Evolutionary conservation across 2,797 vertebrate genomes (phyloP).

Genomic region (Paramormyrops hopkinsi): DNA sequence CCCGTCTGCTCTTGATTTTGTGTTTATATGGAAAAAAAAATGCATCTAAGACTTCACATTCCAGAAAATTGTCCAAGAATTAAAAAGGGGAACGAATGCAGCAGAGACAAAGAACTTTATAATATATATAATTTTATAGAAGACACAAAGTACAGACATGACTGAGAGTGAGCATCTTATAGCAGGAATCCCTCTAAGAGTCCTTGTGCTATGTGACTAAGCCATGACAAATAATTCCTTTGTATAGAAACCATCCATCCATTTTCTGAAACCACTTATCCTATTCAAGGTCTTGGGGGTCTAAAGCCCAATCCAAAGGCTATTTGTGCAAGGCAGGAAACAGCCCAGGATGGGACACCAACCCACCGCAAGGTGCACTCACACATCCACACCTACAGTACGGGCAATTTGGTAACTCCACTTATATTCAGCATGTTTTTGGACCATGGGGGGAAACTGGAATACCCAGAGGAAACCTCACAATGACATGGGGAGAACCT

Average conservation of each 20-base stretch:
- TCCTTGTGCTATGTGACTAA: neutral
- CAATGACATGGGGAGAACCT: neutral
- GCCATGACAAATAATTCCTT: neutral
- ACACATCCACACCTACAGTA: neutral
- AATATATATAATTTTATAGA: neutral
- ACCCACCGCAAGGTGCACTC: neutral
- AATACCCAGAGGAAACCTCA: neutral
- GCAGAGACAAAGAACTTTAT: neutral
- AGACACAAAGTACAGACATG: neutral
- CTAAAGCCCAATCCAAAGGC: neutral
- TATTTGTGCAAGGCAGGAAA: neutral
- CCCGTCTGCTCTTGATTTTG: neutral
- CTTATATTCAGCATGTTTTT: neutral
- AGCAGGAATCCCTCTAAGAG: neutral
- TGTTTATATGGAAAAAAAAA: neutral
- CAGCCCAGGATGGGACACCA: too few species aligned
- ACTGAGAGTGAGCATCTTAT: neutral
- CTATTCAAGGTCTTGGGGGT: neutral
- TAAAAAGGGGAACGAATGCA: neutral
- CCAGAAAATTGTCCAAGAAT: neutral
- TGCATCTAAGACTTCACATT: neutral
- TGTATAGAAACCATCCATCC: neutral
- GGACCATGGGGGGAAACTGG: too few species aligned
- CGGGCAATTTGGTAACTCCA: neutral
- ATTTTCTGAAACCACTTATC: neutral